These are phyloP conservation scores for Lepus americanus DNA, from an alignment of 2,113 vertebrate species.

Conservation along the genomic window DNA sequence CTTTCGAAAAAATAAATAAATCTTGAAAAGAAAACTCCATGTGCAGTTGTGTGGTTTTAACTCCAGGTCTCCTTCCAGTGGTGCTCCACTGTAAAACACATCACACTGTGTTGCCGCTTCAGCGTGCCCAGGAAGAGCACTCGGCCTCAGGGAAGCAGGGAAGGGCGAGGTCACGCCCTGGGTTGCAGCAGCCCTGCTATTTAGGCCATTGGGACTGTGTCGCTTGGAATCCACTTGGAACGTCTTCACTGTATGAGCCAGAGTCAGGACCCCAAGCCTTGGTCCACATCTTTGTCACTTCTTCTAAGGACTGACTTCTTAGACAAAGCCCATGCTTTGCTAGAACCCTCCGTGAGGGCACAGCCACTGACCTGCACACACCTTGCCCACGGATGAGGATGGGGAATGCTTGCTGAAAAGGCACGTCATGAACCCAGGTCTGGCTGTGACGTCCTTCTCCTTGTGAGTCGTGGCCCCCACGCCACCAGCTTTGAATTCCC, in stretches of 20 bases:
- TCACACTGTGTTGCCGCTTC: not conserved
- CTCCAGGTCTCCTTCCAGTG: not conserved
- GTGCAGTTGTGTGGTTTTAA: not conserved
- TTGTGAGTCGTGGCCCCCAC: not conserved
- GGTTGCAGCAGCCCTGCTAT: rapidly evolving
- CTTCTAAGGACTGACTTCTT: not conserved
- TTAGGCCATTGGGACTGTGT: not conserved
- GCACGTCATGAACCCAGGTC: not conserved
- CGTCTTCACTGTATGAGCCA: not conserved
- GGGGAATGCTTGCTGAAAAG: not conserved
- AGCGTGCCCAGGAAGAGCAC: not conserved
- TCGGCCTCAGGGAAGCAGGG: not conserved
- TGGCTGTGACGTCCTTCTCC: not conserved
- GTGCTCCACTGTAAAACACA: not conserved
- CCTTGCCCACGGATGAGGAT: too few species aligned
- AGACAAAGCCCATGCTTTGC: not conserved
- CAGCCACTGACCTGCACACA: not conserved
- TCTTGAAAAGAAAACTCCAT: not conserved
- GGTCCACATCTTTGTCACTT: not conserved
- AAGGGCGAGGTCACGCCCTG: not conserved
- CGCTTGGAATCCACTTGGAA: rapidly evolving
- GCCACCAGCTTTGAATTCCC: not conserved
- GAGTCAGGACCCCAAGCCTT: not conserved
- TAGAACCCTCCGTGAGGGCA: not conserved
- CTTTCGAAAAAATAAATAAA: not conserved